Evolutionary conservation across 2,797 vertebrate species (phyloP), one percentile per base, ranked within the genome.

Genomic region (Cryptoblepharus egeriae): DNA sequence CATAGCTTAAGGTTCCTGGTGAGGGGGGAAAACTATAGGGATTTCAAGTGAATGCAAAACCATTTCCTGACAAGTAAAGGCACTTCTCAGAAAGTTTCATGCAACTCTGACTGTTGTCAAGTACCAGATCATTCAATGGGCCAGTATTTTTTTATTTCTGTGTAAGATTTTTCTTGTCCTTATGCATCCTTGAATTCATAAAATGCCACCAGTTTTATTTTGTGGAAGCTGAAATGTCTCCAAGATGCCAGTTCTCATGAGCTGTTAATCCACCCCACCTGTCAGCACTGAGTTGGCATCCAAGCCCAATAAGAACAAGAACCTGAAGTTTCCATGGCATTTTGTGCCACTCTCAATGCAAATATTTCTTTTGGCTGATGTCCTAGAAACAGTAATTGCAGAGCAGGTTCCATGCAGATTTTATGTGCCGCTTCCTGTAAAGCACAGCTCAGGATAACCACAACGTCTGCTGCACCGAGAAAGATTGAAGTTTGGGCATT

Each of bases 351-450:
- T 61, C 87, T 69, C 85, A 75, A 81, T 81, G 73, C 79, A 88
- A 91, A 83, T 39, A 12, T 35, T 49, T 67, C 11, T 79, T 81
- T 78, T 91, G 69, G 67, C 60, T 80, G 20, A 37, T 80, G 49
- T 83, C 76, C 64, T 76, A 79, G 84, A 80, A 79, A 10, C 76
- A 83, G 37, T 58, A 45, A 88, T 86, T 85, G 30, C n/a, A 84
- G 37, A 28, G 13, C 88, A 26, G 0, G 0, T 60, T 64, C 65
- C 75, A 24, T 16, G 22, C 88, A 49, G 16, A 35, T 37, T 75
- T 90, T 85, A 77, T 76, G 11, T 88, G 88, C 79, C 85, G 28
- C 83, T 85, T 90, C 87, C 85, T 67, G 88, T 88, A 76, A 84
- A 28, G 72, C 22, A 28, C 32, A 76, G 8, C 57, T 55, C 32